Evolutionary conservation across 1,140 invertebrate species (phyloP), one percentile per base, ranked within the genome.

Genomic region (Meloidogyne hapla): DNA sequence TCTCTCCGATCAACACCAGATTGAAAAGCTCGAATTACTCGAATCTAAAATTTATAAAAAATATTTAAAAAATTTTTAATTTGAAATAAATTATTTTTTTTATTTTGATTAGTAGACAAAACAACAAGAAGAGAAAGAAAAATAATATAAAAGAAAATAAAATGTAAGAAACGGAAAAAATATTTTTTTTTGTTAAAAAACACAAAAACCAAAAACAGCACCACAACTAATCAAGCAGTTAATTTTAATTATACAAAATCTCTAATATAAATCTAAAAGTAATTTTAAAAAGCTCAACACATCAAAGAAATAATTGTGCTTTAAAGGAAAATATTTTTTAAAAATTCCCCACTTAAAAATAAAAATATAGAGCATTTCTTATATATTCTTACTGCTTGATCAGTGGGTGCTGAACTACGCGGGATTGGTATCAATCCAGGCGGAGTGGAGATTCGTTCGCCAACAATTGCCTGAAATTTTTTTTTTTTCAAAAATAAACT

Each of bases 1-100:
- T 85, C 84, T 5, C 86, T 76, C 26, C 84, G 69, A 65, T 85
- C 84, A 48, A 85, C 73, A 18, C 84, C 84, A 1, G 69, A 69
- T 71, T 87, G 84, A 75, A 86, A 86, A 18, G 84, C 84, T 67
- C 87, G 82, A 23, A 86, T 81, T 45, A 86, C 85, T 40, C 85
- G 83, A 76, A 87, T 86, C 86, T 86, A 79, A 77, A 86, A 77
- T 48, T 38, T n/a, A 48, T 38, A 45, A 63, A 23, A 6, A 61
- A 25, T 56, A 28, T 4, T 10, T 28, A 26, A 12, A 72, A 63
- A 73, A n/a, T n/a, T n/a, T n/a, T n/a, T 23, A 21, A 33, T n/a
- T 66, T 48, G 18, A 45, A 15, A 2, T 48, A n/a, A 56, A 56
- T 56, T 56, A n/a, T 21, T n/a, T 5, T 56, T 48, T 12, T 42